Evolutionary conservation across 2,888 invertebrate genomes (phyloP).

Genomic region (Pomacea canaliculata): DNA sequence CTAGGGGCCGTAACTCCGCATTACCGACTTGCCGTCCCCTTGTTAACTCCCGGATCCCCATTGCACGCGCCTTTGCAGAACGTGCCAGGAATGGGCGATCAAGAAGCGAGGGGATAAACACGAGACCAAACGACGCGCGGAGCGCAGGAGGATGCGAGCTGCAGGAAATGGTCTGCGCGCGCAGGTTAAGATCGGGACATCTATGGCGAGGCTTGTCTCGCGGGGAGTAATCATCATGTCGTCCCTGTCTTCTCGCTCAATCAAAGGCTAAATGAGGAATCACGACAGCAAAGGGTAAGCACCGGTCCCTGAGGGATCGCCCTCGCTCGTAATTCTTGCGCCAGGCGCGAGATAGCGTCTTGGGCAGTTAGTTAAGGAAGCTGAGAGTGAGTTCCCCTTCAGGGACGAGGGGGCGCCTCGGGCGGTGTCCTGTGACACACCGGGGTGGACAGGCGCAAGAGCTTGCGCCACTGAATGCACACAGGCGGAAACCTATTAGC

Average conservation of each 20-base stretch:
- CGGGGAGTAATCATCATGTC: constrained; percentile 29
- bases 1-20: constrained; percentile 26
- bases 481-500: no score
- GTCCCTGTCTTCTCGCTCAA: constrained; percentile 29
- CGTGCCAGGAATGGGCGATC: constrained; percentile 16
- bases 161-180: neutral
- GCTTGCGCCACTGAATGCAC: no score
- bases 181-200: constrained; percentile 23
- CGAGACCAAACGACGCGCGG: neutral
- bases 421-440: no score
- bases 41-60: constrained; percentile 9
- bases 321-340: constrained; percentile 18
- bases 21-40: constrained; percentile 20
- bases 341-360: constrained; percentile 27
- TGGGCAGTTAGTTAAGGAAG: constrained; percentile 24
- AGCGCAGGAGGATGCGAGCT: neutral
- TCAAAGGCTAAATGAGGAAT: constrained; percentile 31
- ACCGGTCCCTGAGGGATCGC: constrained; percentile 20
- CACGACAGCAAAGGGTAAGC: constrained; percentile 28
- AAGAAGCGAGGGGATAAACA: neutral
- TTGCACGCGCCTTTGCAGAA: constrained; percentile 1
- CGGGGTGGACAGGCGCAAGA: no score
- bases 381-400: constrained; percentile 6
- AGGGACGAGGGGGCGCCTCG: no score
- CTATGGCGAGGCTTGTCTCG: constrained; percentile 25